Evolutionary conservation across 2,797 vertebrate species (phyloP), one percentile per base, ranked within the genome.

Genomic region (Triplophysa yarkandensis): DNA sequence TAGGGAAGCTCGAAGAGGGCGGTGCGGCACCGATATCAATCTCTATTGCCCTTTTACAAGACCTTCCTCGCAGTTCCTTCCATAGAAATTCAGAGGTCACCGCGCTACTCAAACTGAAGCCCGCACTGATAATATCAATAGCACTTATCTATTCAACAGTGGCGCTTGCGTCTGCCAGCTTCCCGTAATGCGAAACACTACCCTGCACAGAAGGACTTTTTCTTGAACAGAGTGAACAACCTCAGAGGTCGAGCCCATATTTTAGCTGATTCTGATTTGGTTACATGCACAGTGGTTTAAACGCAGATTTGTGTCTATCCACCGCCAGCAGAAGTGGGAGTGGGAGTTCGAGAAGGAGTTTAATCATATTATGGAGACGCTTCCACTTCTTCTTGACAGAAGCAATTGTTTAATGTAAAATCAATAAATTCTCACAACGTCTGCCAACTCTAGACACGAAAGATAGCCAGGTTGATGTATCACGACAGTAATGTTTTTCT

Each of bases 401-500:
- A 64, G 28, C 74, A 71, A 79, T 71, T 71, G 73, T 77, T 80
- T 81, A 74, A 74, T 74, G 70, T 48, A 63, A 62, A 80, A 81
- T 79, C 69, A 79, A 82, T 76, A 73, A 78, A 71, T 68, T 74
- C 50, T 61, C 58, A 43, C 52, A 46, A 34, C 54, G 67, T 66
- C 54, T 69, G 71, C 65, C 62, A 61, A 66, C 50, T 30, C 36
- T 32, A 67, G 55, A 71, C 28, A 55, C 34, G 67, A 76, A 77
- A 44, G 54, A 78, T 64, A 44, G 71, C 62, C 69, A 25, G 48
- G 65, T 64, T 75, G 74, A 77, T 75, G 67, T 65, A 77, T 82
- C 68, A 67, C 25, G 67, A 71, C 76, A 75, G 70, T 82, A 80
- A 80, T 79, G 77, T 71, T 74, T 79, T 82, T 74, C 74, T 63